phyloP scores from a whole-genome alignment of 2,113 vertebrate genomes.

The Chaenogobius annularis region DNA sequence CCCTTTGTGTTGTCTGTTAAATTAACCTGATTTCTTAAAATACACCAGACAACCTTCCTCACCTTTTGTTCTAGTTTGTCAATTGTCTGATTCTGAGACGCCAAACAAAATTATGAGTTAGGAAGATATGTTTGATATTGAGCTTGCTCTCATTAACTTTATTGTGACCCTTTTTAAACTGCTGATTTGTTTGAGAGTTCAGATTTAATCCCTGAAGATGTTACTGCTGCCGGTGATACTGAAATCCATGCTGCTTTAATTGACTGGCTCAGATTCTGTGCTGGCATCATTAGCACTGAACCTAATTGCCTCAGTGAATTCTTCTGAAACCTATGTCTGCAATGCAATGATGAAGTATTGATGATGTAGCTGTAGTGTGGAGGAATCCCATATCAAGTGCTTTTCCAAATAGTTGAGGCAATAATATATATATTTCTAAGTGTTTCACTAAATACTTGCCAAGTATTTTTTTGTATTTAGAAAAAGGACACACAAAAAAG shows the following conservation, averaged over 20 bases:
- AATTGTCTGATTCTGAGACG: conserved; percentile 42
- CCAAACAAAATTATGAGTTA: conserved; percentile 47
- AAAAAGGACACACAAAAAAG: no score
- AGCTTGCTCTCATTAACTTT: conserved; percentile 56
- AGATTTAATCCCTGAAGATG: conserved; percentile 55
- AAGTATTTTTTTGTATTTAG: background rate
- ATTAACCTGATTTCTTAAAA: conserved; percentile 9
- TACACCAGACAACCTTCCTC: conserved; percentile 14
- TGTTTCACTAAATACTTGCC: background rate
- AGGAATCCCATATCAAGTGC: background rate
- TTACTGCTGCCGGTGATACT: conserved; percentile 42
- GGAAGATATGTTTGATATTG: conserved; percentile 36
- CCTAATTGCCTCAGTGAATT: conserved; percentile 42
- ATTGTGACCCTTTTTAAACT: conserved; percentile 41
- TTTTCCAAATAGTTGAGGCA: background rate
- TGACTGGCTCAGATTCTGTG: conserved; percentile 44
- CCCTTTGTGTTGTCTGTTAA: conserved; percentile 10
- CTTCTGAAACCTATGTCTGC: conserved; percentile 13
- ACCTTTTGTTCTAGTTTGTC: conserved; percentile 42
- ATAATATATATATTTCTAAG: background rate
- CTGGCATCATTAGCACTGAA: conserved; percentile 37
- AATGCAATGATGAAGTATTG: background rate
- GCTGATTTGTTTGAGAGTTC: conserved; percentile 48
- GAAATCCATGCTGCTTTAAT: conserved; percentile 54
- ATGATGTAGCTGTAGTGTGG: background rate